These are phyloP conservation scores for Nematostella vectensis DNA, from an alignment of 92 coral and sea anemone genomes.

Conservation along the genomic window DNA sequence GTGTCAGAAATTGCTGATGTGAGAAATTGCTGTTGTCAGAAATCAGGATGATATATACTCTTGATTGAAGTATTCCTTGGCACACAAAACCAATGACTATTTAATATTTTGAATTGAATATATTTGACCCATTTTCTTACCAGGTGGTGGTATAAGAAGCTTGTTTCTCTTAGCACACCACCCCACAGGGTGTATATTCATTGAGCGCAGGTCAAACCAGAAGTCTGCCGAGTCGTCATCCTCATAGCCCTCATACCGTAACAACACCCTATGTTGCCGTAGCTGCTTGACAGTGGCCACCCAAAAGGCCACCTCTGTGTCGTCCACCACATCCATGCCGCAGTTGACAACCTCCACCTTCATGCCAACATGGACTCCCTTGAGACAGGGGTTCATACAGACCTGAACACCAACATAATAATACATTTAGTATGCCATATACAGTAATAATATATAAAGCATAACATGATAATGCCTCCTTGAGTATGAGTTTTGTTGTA, in stretches of 20 bases:
- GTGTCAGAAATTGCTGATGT: no score
- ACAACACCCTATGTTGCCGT: slow-evolving; percentile 77
- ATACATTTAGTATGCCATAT: neutral
- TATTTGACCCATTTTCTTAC: no score
- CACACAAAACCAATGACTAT: no score
- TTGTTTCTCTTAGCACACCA: slow-evolving; percentile 99
- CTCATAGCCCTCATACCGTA: slow-evolving; percentile 97
- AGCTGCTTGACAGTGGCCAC: slow-evolving; percentile 92
- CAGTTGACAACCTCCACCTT: slow-evolving; percentile 95
- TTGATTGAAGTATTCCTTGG: no score
- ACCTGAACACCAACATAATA: slow-evolving; percentile 45
- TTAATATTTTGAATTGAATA: no score
- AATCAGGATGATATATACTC: no score
- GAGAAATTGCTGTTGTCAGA: no score
- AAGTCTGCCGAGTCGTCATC: slow-evolving; percentile 79
- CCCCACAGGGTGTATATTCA: slow-evolving; percentile 95
- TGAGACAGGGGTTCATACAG: slow-evolving; percentile 85
- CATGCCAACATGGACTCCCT: slow-evolving; percentile 99
- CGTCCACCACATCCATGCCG: slow-evolving; percentile 82
- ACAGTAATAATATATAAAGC: no score
- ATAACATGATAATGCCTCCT: neutral
- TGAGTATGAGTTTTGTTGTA: no score
- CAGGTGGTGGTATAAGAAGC: slow-evolving; percentile 94
- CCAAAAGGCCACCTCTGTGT: slow-evolving; percentile 96
- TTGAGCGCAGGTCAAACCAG: slow-evolving; percentile 93